These are phyloP conservation scores for Zhengitettix transpicula DNA, from an alignment of 2,888 invertebrate genomes.

Conservation along the genomic window DNA sequence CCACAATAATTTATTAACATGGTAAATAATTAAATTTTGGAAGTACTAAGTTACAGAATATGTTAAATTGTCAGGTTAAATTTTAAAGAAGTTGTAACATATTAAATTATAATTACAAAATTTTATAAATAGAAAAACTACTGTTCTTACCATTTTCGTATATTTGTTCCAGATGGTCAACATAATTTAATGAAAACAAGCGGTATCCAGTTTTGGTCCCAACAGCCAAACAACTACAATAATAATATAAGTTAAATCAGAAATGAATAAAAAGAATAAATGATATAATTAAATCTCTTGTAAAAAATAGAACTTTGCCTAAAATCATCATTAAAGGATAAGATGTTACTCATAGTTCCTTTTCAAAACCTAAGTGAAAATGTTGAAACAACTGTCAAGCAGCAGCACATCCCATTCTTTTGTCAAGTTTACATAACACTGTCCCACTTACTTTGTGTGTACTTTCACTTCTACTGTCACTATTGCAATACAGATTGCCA, in stretches of 20 bases:
- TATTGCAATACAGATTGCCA: not conserved
- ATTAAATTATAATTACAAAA: too few relatives aligned
- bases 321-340: not conserved
- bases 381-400: too few relatives aligned
- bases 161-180: conserved; percentile 77
- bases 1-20: too few relatives aligned
- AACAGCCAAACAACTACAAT: conserved; percentile 71
- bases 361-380: too few relatives aligned
- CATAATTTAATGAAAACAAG: conserved; percentile 65
- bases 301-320: not conserved
- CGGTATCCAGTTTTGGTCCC: conserved; percentile 84
- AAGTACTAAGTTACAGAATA: too few relatives aligned
- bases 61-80: too few relatives aligned
- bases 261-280: too few relatives aligned
- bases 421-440: conserved; percentile 9
- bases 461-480: conserved; percentile 8
- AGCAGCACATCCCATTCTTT: too few relatives aligned
- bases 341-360: not conserved
- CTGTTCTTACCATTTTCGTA: conserved; percentile 56
- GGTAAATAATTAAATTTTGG: too few relatives aligned
- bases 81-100: too few relatives aligned
- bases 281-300: too few relatives aligned
- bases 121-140: not conserved
- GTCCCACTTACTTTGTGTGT: conserved; percentile 8
- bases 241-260: conserved; percentile 12